A percentile compares a stretch with the other conserved stretches of the same genome.
Conservation (phyloP, 2,113 vertebrate species). For the Podarcis raffonei region DNA sequence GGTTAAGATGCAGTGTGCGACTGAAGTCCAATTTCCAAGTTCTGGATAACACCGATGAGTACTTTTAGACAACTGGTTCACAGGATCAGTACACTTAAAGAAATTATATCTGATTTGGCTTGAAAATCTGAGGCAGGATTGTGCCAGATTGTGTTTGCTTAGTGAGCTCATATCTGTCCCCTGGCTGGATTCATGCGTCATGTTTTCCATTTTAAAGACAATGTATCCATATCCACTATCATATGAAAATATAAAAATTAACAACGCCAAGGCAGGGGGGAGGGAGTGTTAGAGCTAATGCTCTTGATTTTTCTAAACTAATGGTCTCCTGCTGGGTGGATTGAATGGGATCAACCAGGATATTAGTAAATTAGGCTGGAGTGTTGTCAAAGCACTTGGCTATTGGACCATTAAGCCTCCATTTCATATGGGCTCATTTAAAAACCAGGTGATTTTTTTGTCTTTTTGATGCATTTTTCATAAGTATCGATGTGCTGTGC, state of each 20-base stretch:
- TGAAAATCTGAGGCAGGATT: neutral
- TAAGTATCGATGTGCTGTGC: neutral
- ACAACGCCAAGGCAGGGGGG: neutral
- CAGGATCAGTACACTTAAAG: neutral
- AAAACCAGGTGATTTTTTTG: neutral
- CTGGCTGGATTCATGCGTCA: neutral
- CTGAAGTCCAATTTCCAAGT: neutral
- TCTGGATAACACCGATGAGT: neutral
- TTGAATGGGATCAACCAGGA: neutral
- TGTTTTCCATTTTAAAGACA: constrained; percentile 23
- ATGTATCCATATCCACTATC: neutral
- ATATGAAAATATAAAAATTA: neutral
- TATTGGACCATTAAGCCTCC: neutral
- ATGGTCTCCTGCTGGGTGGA: neutral
- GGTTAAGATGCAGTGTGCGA: neutral
- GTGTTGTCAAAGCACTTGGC: neutral
- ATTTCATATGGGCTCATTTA: neutral
- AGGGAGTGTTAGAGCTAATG: neutral
- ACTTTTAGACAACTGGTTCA: constrained; percentile 24
- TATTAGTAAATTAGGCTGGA: neutral
- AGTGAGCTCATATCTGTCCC: constrained; percentile 15
- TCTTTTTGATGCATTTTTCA: neutral
- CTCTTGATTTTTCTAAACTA: neutral
- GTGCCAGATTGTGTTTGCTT: neutral
- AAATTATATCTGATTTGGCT: constrained; percentile 18